These are phyloP conservation scores for Volucella inanis DNA, from an alignment of 2,888 invertebrate genomes.

Conservation along the genomic window DNA sequence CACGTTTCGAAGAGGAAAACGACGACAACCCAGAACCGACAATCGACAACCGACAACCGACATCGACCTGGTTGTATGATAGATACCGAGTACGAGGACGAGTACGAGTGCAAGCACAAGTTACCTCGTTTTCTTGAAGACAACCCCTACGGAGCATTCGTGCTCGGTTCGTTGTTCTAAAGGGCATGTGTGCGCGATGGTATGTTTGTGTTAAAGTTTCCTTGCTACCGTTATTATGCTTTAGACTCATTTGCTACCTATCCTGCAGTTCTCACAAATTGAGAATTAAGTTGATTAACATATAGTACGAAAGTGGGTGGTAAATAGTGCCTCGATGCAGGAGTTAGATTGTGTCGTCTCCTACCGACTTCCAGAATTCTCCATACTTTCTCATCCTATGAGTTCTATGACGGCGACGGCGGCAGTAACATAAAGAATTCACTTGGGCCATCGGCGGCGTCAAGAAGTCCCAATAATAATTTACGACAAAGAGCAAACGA, in stretches of 20 bases:
- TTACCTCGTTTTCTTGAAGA: slow-evolving; percentile 62
- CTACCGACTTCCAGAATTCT: slow-evolving; percentile 10
- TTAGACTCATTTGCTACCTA: slow-evolving; percentile 11
- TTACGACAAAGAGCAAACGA: slow-evolving; percentile 48
- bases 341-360: slow-evolving; percentile 22
- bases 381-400: slow-evolving; percentile 15
- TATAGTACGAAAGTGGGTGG: slow-evolving; percentile 12
- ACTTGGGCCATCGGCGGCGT: slow-evolving; percentile 27
- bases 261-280: slow-evolving; percentile 50
- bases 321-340: neutral
- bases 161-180: slow-evolving; percentile 53
- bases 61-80: slow-evolving; percentile 34
- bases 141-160: slow-evolving; percentile 59
- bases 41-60: neutral
- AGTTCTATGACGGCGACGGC: slow-evolving; percentile 6
- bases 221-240: slow-evolving; percentile 22
- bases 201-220: slow-evolving; percentile 24
- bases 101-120: slow-evolving; percentile 10
- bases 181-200: slow-evolving; percentile 30
- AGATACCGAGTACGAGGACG: slow-evolving; percentile 19
- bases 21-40: slow-evolving; percentile 10
- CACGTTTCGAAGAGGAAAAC: slow-evolving; percentile 21
- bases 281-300: slow-evolving; percentile 47
- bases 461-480: slow-evolving; percentile 49
- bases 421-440: slow-evolving; percentile 38